Base-by-base conservation (phyloP, 92 coral and sea anemone species). In the Epizoanthus ramosus region DNA sequence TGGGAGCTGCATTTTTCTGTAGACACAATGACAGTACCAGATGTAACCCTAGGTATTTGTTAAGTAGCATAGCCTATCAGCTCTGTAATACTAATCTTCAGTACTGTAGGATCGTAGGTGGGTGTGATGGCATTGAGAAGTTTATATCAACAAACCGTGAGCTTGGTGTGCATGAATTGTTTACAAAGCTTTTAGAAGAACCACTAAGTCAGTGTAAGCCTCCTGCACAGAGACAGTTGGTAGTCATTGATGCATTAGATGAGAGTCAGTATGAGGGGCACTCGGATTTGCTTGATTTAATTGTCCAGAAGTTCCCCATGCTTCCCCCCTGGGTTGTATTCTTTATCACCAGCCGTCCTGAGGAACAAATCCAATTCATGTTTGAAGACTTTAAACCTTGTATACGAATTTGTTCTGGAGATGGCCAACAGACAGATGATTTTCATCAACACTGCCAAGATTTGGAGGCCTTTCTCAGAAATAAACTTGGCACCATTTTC, bases 161-260 rank as follows among this genome's bases (percentile, higher is more conserved):
- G 31, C 31, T 28, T 28, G 31, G 31, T 28, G 57, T 80, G 4
- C 45, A 31, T 17, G 84, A 63, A 41, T 31, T 80, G 17, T 63
- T 80, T n/a, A 80, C 73, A 3, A 61, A 25, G 18, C 31, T 80
- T 24, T 65, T 80, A 5, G 54, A 61, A 28, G 84, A 80, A 60
- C 84, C 84, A 65, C 57, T 80, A 31, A 45, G 25, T 79, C 41
- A 21, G 28, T 59, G 66, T 17, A 28, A 50, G 39, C 14, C 13
- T 24, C 21, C 24, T 14, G n/a, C 24, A 28, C 57, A 56, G 59
- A 59, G 56, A 21, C 19, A 57, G 16, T n/a, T 75, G 6, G 81
- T 75, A 3, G 81, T 75, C 7, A 75, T 75, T 75, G 81, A 75
- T 50, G 81, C 63, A 16, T 25, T 75, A 35, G 81, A 75, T 57